phyloP scores from a whole-genome alignment of 1,140 invertebrate species.

The Nautilus pompilius region DNA sequence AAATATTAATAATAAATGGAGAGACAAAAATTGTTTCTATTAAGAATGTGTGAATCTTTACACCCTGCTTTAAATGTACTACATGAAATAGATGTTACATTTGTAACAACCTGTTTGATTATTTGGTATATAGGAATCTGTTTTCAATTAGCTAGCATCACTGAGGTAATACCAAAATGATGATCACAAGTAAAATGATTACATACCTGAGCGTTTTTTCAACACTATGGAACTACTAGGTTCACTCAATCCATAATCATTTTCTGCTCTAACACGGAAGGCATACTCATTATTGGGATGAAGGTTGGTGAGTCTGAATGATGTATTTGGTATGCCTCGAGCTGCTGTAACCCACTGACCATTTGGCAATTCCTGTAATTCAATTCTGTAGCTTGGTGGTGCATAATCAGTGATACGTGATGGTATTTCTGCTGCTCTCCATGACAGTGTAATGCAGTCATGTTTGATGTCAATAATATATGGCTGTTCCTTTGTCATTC shows the following conservation, averaged over 20 bases:
- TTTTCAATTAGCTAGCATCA: too few species aligned
- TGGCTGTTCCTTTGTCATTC: slow-evolving; percentile 35
- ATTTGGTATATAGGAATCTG: too few species aligned
- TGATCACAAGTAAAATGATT: not conserved
- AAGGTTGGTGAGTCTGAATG: slow-evolving; percentile 36
- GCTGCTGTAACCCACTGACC: slow-evolving; percentile 35
- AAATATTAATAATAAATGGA: too few species aligned
- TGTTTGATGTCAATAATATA: slow-evolving; percentile 34
- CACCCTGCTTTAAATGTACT: too few species aligned
- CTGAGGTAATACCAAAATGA: too few species aligned
- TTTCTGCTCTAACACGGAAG: slow-evolving; percentile 70
- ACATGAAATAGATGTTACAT: too few species aligned
- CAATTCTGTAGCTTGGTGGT: slow-evolving; percentile 37
- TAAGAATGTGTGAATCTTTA: too few species aligned
- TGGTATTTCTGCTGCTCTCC: slow-evolving; percentile 43
- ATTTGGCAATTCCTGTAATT: slow-evolving; percentile 33
- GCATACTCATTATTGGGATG: slow-evolving; percentile 40
- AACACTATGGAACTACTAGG: slow-evolving; percentile 42
- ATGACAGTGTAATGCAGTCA: slow-evolving; percentile 37
- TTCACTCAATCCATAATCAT: slow-evolving; percentile 64
- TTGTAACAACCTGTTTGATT: too few species aligned
- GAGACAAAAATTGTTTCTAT: too few species aligned
- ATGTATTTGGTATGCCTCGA: slow-evolving; percentile 37
- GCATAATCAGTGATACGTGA: slow-evolving; percentile 41
- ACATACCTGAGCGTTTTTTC: slow-evolving; percentile 34